Base-by-base conservation (phyloP, 1,140 invertebrate species). In the Pachyrhynchus sulphureomaculatus region DNA sequence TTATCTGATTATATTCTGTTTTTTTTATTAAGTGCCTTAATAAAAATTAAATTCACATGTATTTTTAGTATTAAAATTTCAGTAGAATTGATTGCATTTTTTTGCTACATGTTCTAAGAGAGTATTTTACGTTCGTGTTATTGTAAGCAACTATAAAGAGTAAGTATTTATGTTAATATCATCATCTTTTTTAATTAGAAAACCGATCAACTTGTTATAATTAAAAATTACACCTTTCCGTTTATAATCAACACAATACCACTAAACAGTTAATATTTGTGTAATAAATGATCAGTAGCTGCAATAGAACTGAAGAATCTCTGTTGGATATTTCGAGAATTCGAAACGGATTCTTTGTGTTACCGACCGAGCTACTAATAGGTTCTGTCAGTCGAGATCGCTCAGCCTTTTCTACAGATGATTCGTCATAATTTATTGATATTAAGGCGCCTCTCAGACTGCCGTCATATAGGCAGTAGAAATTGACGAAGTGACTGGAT, bases 211-310 rank as follows among this genome's bases (percentile, higher is more conserved):
- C 6, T 20, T 17, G 18, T 15, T 4, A 45, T 6, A 20, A 12
- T 18, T 18, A 13, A 45, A 17, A n/a, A 23, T 29, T 45, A 23
- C 15, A 18, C 12, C 24, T n/a, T 15, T 52, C 24, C 56, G 47
- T 45, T 51, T 53, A 60, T 53, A 44, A 17, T 26, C 26, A 32
- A 44, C 57, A 60, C 48, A 59, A 51, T 59, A 45, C 5, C 49
- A 47, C 34, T 54, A 54, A 62, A 53, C 59, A 53, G 65, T 64
- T 66, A 62, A 69, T 72, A 70, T 72, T 72, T 72, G 66, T 70
- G 70, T 72, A 70, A 70, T 70, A 66, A 68, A 68, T 68, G 62
- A 65, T 72, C 68, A 62, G 71, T 72, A 72, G 71, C 69, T n/a
- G 55, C 48, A 44, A 58, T 55, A 37, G 37, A 12, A 53, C 49